Conservation (phyloP, 2,113 vertebrate species). For the Romanogobio albipinnatus region DNA sequence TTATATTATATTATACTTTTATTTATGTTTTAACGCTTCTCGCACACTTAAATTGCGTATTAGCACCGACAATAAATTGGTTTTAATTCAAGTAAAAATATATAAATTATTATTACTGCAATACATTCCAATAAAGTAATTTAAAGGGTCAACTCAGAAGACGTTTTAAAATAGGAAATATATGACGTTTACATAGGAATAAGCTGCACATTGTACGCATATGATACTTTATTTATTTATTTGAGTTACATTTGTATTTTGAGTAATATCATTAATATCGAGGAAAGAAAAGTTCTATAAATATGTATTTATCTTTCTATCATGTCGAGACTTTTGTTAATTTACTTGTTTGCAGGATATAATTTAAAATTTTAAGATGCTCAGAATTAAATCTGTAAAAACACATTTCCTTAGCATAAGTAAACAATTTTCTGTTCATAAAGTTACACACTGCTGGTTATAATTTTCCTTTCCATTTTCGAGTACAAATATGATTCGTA, state of each 20-base stretch:
- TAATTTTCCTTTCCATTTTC: not conserved
- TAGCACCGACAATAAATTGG: too few species aligned
- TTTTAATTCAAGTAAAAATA: not conserved
- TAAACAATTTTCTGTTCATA: not conserved
- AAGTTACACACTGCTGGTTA: not conserved
- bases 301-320: not conserved
- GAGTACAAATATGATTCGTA: not conserved
- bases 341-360: not conserved
- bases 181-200: not conserved
- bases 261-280: not conserved
- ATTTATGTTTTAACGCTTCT: too few species aligned
- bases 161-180: not conserved
- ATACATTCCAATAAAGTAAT: not conserved
- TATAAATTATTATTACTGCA: not conserved
- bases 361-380: not conserved
- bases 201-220: not conserved
- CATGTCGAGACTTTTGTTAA: not conserved
- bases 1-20: not conserved
- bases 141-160: not conserved
- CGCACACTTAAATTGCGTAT: too few species aligned
- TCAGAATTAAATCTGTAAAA: not conserved
- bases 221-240: not conserved
- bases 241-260: not conserved
- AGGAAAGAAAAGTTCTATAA: not conserved
- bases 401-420: too few species aligned